phyloP scores from a whole-genome alignment of 2,113 vertebrate genomes.

The Lampris incognitus region DNA sequence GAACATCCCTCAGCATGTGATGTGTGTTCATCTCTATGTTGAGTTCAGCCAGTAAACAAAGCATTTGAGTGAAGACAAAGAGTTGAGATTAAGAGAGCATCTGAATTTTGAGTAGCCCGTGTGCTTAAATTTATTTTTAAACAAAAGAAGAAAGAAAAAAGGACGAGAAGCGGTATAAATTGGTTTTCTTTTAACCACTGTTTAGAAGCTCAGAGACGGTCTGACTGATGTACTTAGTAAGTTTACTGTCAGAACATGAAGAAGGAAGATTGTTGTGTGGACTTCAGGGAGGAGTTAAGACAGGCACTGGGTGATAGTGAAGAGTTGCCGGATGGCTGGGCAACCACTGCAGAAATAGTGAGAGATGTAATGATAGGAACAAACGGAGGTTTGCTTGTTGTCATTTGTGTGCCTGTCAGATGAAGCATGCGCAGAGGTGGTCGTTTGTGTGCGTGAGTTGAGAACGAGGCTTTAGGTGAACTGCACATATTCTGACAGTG shows the following conservation, averaged over 20 bases:
- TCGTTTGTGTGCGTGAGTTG: too few relatives aligned
- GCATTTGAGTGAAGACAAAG: constrained; percentile 17
- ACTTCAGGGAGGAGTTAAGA: too few relatives aligned
- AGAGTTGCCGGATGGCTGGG: too few relatives aligned
- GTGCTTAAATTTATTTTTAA: not conserved
- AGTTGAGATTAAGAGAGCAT: constrained; percentile 5
- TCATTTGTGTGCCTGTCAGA: too few relatives aligned
- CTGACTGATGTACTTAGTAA: not conserved
- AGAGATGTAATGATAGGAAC: too few relatives aligned
- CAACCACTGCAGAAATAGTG: too few relatives aligned
- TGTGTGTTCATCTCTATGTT: constrained; percentile 49
- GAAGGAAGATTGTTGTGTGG: too few relatives aligned
- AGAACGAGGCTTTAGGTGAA: too few relatives aligned
- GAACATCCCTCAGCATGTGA: constrained; percentile 52
- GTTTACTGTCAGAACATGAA: not conserved
- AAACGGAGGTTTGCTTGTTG: too few relatives aligned
- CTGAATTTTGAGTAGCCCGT: constrained; percentile 2
- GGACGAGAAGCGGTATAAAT: not conserved
- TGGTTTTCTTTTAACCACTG: not conserved
- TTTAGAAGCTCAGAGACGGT: not conserved
- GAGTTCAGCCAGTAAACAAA: constrained; percentile 30
- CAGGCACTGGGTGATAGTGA: too few relatives aligned
- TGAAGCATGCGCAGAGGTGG: too few relatives aligned
- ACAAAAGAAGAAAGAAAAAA: not conserved
- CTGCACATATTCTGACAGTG: too few relatives aligned